Base-by-base conservation (phyloP, 2,888 invertebrate species). In the Rhingia campestris region DNA sequence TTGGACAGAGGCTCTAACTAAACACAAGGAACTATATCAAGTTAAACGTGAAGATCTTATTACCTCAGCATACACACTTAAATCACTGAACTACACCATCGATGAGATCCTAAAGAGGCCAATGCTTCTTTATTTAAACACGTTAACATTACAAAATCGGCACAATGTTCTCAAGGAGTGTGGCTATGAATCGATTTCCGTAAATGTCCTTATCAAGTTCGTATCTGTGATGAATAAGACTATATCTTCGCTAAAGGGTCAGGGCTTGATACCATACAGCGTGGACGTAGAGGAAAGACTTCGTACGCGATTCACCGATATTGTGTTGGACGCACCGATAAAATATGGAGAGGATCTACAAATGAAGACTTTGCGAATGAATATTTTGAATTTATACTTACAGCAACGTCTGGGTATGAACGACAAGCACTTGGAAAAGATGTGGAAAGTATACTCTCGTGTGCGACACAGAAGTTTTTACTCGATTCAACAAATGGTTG, bases 131-230 rank as follows among this genome's bases (percentile, higher is more conserved):
- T 92, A 92, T 66, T 92, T 93, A 88, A 93, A 93, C 87, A 92
- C 93, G 1, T 90, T 93, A 32, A 93, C 93, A 37, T 89, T 95
- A 87, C 93, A 93, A 61, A 94, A 95, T 87, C 94, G 94, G 87
- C 93, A 93, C 79, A 92, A 92, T 87, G 93, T 94, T 53, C 89
- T 95, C 10, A 91, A 91, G 84, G 95, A 95, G 90, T 94, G 94
- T 88, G 93, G 94, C 12, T 94, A 94, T 86, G 79, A 87, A 2
- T 84, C 88, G 10, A 88, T 93, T 3, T 85, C 88, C 76, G 86
- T 92, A 4, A 88, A 89, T 47, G 89, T 93, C 32, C 85, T 91
- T 14, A 90, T 92, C 4, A 91, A 92, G 86, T 93, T 90, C 86
- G 79, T 89, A 0, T 86, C 87, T 0, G 86, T 89, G 4, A 88